phyloP scores from a whole-genome alignment of 2,888 invertebrate species.

The Drosophila percnosoma region DNA sequence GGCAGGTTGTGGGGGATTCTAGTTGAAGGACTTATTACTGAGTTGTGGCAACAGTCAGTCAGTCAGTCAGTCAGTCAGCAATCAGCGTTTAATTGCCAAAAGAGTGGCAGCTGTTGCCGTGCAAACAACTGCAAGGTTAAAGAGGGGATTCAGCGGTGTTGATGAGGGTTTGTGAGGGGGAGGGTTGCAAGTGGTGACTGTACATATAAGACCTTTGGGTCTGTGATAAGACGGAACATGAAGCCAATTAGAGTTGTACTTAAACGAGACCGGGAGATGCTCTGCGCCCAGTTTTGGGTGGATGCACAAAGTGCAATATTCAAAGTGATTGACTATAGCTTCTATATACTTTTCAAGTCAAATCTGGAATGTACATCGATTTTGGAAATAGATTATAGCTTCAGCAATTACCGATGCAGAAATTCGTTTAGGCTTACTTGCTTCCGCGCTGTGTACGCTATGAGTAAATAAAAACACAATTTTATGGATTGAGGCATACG shows the following conservation, averaged over 20 bases:
- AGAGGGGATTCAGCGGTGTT: neutral
- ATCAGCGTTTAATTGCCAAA: conserved; percentile 13
- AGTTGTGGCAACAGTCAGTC: conserved; percentile 1
- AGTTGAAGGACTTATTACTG: neutral
- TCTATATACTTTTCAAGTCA: neutral
- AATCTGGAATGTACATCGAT: neutral
- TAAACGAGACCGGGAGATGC: neutral
- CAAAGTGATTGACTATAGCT: neutral
- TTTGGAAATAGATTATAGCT: neutral
- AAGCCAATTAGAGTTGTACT: neutral
- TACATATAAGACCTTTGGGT: neutral
- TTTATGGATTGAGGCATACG: conserved; percentile 5
- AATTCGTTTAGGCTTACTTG: neutral
- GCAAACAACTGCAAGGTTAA: neutral
- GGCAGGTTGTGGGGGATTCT: neutral
- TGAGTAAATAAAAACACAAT: neutral
- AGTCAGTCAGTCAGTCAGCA: conserved; percentile 3
- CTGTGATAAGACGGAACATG: neutral
- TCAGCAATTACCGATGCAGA: neutral
- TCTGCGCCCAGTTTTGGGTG: neutral
- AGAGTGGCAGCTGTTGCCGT: conserved; percentile 15
- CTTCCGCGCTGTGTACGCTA: neutral
- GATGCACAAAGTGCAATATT: neutral
- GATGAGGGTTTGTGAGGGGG: neutral
- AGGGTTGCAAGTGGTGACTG: neutral